A percentile compares a stretch with the other conserved stretches of the same genome.
These are phyloP conservation scores for Aleiodes alternator DNA, from an alignment of 2,888 invertebrate species.

Conservation along the genomic window DNA sequence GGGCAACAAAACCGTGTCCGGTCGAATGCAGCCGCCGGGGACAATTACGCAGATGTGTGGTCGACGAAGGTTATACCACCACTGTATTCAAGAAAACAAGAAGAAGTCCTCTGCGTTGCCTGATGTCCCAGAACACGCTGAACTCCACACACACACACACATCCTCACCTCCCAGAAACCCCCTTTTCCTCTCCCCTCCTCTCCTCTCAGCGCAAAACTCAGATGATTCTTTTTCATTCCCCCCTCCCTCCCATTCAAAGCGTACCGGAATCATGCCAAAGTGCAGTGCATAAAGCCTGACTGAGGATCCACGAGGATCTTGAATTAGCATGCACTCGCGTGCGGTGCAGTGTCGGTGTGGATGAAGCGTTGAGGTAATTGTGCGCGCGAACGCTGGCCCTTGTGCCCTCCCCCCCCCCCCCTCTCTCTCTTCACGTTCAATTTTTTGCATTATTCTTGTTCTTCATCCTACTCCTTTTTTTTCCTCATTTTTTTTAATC, in stretches of 20 bases:
- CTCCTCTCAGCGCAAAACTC: too few species aligned
- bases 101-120: constrained; percentile 13
- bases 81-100: constrained; percentile 13
- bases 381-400: constrained; percentile 51
- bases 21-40: constrained; percentile 73
- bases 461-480: too few species aligned
- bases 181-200: constrained; percentile 31
- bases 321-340: constrained; percentile 67
- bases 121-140: constrained; percentile 37
- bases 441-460: constrained; percentile 48
- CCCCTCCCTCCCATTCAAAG: too few species aligned
- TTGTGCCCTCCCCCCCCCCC: constrained; percentile 43
- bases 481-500: neutral
- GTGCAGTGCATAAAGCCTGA: constrained; percentile 16
- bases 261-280: constrained; percentile 36
- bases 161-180: constrained; percentile 26
- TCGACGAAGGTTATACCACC: constrained; percentile 50
- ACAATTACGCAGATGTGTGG: constrained; percentile 75
- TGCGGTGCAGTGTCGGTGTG: constrained; percentile 49
- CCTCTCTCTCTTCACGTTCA: constrained; percentile 48
- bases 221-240: too few species aligned
- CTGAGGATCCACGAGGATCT: constrained; percentile 26
- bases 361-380: constrained; percentile 49
- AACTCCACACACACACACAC: constrained; percentile 36
- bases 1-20: constrained; percentile 59